Evolutionary conservation across 2,888 invertebrate genomes (phyloP).

Genomic region (Villa cingulata): DNA sequence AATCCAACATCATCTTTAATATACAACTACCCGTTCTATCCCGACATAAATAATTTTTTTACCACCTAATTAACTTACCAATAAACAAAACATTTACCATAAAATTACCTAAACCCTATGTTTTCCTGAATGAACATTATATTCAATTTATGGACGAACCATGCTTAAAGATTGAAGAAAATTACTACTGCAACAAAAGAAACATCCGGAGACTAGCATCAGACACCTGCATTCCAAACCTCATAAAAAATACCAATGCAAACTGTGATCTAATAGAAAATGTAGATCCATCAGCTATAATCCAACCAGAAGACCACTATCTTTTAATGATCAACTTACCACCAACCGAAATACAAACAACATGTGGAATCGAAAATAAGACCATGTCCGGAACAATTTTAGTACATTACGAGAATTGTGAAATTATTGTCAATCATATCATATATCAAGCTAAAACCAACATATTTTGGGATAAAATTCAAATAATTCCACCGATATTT

Average conservation of each 20-base stretch:
- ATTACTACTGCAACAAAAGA: not conserved
- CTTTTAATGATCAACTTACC: not conserved
- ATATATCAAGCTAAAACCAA: too few species aligned
- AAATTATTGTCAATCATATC: too few species aligned
- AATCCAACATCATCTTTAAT: too few species aligned
- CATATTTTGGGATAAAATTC: not conserved
- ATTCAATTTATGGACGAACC: not conserved
- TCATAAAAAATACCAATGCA: too few species aligned
- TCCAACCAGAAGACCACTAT: too few species aligned
- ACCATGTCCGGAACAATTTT: not conserved
- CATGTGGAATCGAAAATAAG: not conserved
- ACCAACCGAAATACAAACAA: not conserved
- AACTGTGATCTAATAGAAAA: not conserved
- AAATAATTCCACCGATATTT: not conserved
- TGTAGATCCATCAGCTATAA: not conserved
- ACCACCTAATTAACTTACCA: too few species aligned
- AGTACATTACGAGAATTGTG: not conserved
- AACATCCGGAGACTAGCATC: too few species aligned
- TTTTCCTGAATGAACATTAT: not conserved
- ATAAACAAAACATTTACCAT: too few species aligned
- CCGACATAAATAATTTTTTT: too few species aligned
- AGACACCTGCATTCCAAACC: too few species aligned
- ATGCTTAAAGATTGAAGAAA: not conserved
- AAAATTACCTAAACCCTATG: not conserved
- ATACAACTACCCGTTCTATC: too few species aligned